Evolutionary conservation across 2,113 vertebrate species (phyloP).

Genomic region (human): DNA sequence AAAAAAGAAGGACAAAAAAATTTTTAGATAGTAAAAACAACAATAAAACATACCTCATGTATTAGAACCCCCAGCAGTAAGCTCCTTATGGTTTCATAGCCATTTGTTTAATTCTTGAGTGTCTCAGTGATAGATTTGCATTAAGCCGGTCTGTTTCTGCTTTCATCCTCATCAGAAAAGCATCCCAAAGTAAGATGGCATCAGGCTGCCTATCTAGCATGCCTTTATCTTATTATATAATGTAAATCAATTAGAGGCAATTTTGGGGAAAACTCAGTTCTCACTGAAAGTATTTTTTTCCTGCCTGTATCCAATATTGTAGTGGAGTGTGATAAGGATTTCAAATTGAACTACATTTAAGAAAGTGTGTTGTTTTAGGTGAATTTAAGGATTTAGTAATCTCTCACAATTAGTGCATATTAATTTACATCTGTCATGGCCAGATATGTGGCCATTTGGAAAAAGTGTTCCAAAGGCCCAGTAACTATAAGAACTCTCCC

Average conservation of each 20-base stretch:
- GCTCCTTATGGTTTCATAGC: neutral
- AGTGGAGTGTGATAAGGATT: neutral
- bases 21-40: neutral
- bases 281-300: neutral
- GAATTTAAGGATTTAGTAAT: neutral
- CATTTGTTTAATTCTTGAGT: neutral
- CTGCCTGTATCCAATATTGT: neutral
- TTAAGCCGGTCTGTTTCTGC: neutral
- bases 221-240: neutral
- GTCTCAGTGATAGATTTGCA: neutral
- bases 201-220: neutral
- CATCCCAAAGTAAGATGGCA: neutral
- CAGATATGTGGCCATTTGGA: neutral
- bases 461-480: neutral
- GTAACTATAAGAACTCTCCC: neutral
- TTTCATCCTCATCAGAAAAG: neutral
- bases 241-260: neutral
- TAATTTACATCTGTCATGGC: neutral
- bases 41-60: neutral
- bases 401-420: neutral
- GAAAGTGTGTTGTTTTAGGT: neutral
- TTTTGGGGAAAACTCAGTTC: neutral
- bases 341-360: neutral
- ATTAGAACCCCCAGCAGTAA: neutral
- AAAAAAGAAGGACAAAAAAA: neutral